These are phyloP conservation scores for Dicaeum eximium DNA, from an alignment of 2,113 vertebrate species.

Conservation along the genomic window DNA sequence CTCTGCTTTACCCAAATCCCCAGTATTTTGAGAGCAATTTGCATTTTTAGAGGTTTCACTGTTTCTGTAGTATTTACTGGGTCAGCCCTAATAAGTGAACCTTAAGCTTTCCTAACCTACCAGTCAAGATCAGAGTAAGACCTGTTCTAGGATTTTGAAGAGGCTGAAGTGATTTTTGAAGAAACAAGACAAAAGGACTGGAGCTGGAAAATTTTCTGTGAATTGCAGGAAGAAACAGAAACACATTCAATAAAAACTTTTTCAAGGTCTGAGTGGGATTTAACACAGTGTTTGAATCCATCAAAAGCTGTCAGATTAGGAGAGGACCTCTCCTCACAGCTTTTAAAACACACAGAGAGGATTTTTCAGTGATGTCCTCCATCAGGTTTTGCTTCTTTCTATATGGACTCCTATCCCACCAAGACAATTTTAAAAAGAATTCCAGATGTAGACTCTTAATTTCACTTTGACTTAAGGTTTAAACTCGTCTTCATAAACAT, in stretches of 20 bases:
- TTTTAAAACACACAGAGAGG: background rate
- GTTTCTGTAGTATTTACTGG: background rate
- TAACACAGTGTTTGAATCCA: background rate
- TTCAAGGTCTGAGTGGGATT: background rate
- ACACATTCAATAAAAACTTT: background rate
- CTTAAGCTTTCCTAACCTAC: background rate
- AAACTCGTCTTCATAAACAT: background rate
- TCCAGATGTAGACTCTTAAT: background rate
- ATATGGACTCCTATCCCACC: background rate
- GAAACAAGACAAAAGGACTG: background rate
- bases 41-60: background rate
- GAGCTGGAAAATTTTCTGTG: background rate
- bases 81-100: background rate
- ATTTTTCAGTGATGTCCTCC: background rate
- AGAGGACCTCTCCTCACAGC: background rate
- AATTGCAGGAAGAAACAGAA: background rate
- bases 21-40: background rate
- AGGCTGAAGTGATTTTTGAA: background rate
- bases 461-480: background rate
- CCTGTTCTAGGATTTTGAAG: background rate
- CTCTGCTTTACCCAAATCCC: background rate
- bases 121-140: background rate
- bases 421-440: background rate
- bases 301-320: background rate
- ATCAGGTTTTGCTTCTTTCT: background rate